Conservation (phyloP, 2,797 vertebrate genomes). For the Sebastes minor region DNA sequence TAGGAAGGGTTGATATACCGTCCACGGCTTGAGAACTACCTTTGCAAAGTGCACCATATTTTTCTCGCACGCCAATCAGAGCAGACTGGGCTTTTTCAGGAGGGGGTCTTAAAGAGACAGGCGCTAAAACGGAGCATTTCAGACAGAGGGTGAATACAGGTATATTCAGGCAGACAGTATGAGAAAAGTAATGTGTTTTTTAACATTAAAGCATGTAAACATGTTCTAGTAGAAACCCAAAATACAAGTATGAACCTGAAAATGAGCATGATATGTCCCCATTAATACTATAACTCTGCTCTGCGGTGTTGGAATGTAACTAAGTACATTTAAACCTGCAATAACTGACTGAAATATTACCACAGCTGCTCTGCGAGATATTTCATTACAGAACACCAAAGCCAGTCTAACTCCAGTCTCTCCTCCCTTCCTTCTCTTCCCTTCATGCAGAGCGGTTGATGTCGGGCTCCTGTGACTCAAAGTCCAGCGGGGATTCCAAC, state of each 20-base stretch:
- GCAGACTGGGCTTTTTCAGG: too few species aligned
- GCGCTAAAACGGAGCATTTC: neutral
- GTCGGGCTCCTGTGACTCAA: slow-evolving; percentile 84
- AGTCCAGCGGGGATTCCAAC: slow-evolving; percentile 90
- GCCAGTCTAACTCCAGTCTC: neutral
- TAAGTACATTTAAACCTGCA: neutral
- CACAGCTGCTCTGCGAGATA: neutral
- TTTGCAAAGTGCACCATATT: too few species aligned
- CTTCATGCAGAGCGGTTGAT: slow-evolving; percentile 79
- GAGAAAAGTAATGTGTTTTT: neutral
- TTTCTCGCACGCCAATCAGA: too few species aligned
- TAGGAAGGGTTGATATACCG: too few species aligned
- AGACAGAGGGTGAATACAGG: neutral
- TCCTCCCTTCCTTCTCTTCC: neutral
- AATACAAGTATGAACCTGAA: neutral
- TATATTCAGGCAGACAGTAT: neutral
- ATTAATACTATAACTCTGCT: neutral
- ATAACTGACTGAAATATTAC: neutral
- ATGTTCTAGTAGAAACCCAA: neutral
- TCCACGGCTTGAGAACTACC: too few species aligned
- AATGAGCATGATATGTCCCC: neutral
- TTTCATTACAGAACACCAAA: neutral
- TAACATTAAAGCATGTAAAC: neutral
- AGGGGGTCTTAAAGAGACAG: neutral
- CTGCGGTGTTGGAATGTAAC: neutral